Evolutionary conservation across 2,888 invertebrate genomes (phyloP).

Genomic region (Caenorhabditis angaria): DNA sequence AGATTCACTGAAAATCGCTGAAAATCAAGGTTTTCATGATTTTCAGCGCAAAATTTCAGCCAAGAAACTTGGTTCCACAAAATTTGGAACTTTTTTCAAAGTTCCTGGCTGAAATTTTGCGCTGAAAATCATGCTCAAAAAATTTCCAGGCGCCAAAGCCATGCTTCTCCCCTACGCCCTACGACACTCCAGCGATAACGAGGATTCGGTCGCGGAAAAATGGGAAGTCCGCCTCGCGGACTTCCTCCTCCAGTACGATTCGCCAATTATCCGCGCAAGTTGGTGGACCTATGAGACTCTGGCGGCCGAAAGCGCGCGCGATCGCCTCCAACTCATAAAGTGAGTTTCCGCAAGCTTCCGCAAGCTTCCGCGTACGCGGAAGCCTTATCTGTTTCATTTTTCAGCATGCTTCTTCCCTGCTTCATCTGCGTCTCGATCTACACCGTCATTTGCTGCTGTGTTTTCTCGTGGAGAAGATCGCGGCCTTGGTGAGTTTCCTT

Average conservation of each 20-base stretch:
- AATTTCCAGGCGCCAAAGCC: conserved; percentile 63
- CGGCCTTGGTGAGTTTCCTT: conserved; percentile 80
- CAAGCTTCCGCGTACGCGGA: no score
- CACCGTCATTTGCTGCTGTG: conserved; percentile 68
- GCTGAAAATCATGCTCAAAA: no score
- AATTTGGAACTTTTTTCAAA: not conserved
- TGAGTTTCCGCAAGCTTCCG: conserved; percentile 21
- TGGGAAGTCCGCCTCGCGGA: conserved; percentile 70
- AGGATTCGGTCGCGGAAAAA: conserved; percentile 68
- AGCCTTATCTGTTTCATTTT: conserved; percentile 13
- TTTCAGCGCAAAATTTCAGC: no score
- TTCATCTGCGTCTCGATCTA: conserved; percentile 69
- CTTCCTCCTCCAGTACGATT: conserved; percentile 58
- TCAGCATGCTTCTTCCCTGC: conserved; percentile 68
- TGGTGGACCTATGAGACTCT: conserved; percentile 72
- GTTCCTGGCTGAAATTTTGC: not conserved
- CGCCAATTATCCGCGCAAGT: conserved; percentile 54
- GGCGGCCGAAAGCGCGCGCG: conserved; percentile 67
- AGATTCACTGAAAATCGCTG: no score
- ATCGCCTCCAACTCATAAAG: conserved; percentile 64
- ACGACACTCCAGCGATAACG: conserved; percentile 60
- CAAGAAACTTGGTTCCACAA: no score
- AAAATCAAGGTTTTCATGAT: no score
- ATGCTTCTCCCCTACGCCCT: conserved; percentile 71
- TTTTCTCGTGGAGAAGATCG: conserved; percentile 83